phyloP scores from a whole-genome alignment of 2,888 invertebrate species.

The Choreutis nemorana region DNA sequence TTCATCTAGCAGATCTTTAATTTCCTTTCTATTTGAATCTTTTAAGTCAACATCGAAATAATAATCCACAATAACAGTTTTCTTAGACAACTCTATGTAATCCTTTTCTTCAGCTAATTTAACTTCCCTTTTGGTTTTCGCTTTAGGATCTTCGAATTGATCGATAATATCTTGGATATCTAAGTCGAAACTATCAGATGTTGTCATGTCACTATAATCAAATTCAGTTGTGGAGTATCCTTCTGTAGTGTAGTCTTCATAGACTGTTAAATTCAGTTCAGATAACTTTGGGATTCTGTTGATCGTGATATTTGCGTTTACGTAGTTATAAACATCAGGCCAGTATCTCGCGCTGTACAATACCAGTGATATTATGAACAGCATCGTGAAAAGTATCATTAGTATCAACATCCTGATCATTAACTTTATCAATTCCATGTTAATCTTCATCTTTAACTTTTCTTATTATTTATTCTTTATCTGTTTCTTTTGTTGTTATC shows the following conservation, averaged over 20 bases:
- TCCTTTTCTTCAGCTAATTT: slow-evolving; percentile 14
- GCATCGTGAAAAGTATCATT: slow-evolving; percentile 33
- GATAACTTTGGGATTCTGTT: slow-evolving; percentile 44
- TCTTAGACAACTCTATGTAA: slow-evolving; percentile 22
- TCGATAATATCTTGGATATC: slow-evolving; percentile 16
- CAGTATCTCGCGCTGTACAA: slow-evolving; percentile 45
- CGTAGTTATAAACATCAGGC: slow-evolving; percentile 48
- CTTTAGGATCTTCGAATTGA: neutral
- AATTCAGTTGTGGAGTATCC: slow-evolving; percentile 20
- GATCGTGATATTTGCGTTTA: slow-evolving; percentile 49
- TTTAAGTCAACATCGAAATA: slow-evolving; percentile 32
- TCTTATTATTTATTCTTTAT: too few species aligned
- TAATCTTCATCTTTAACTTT: slow-evolving; percentile 34
- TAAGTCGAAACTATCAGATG: slow-evolving; percentile 20
- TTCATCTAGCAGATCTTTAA: slow-evolving; percentile 30
- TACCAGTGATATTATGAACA: slow-evolving; percentile 35
- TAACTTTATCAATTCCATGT: slow-evolving; percentile 27
- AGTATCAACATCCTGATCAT: slow-evolving; percentile 32
- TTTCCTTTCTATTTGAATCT: slow-evolving; percentile 16
- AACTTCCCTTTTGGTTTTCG: neutral
- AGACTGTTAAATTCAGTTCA: slow-evolving; percentile 31
- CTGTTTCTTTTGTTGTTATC: too few species aligned
- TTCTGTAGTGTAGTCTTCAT: slow-evolving; percentile 25
- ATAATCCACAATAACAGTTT: slow-evolving; percentile 28
- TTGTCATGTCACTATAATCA: slow-evolving; percentile 18